Percentiles rank a stretch among this genome's conserved stretches.
Evolutionary conservation across 53 echinoderm and acorn worm genomes (phyloP).

Genomic region (Hippasteria phrygiana): DNA sequence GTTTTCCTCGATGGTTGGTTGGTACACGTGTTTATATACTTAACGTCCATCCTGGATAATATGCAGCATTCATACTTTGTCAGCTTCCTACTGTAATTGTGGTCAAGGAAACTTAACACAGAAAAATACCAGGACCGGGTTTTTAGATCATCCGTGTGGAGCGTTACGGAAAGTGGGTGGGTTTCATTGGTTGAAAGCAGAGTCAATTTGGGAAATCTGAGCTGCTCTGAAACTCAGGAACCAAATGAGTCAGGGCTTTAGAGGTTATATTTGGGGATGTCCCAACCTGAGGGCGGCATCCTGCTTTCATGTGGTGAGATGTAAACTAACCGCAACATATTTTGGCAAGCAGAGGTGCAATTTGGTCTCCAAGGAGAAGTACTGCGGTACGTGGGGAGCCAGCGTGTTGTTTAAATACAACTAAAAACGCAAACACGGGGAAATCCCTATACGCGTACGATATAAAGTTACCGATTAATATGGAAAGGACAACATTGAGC

Average conservation of each 20-base stretch:
- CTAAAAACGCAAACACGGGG: too few species aligned
- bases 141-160: background rate
- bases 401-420: too few species aligned
- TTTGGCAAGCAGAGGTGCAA: background rate
- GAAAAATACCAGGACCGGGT: background rate
- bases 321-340: background rate
- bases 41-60: slow-evolving; percentile 25
- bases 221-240: background rate
- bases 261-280: slow-evolving; percentile 1
- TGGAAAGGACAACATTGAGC: too few species aligned
- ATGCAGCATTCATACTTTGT: slow-evolving; percentile 17
- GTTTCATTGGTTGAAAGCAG: too few species aligned
- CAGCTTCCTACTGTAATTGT: slow-evolving; percentile 34
- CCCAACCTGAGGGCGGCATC: slow-evolving; percentile 23
- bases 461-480: too few species aligned
- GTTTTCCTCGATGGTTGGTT: background rate
- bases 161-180: slow-evolving; percentile 58
- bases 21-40: slow-evolving; percentile 51
- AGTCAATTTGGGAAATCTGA: too few species aligned
- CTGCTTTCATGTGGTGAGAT: slow-evolving; percentile 18
- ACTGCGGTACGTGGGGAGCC: too few species aligned
- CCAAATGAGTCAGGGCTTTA: background rate
- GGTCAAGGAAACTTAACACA: slow-evolving; percentile 33
- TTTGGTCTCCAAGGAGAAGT: background rate
- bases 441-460: too few species aligned